Conservation (phyloP, 1,140 invertebrate genomes). For the Zaprionus ghesquierei region DNA sequence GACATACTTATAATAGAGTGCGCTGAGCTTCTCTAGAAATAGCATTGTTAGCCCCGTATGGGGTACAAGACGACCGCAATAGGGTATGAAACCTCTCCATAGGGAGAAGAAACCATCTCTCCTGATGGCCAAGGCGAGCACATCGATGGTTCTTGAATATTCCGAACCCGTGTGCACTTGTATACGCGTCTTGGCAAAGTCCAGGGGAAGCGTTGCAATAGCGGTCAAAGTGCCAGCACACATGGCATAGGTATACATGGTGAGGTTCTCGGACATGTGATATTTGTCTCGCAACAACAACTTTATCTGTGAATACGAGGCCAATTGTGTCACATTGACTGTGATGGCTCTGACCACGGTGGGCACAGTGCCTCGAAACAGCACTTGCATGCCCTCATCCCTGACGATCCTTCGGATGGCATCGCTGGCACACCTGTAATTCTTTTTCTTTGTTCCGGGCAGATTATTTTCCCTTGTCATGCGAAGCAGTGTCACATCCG, state of each 20-base stretch:
- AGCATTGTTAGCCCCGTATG: constrained; percentile 58
- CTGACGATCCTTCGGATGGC: constrained; percentile 87
- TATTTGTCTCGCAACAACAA: background rate
- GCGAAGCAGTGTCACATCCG: constrained; percentile 88
- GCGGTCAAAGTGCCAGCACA: constrained; percentile 98
- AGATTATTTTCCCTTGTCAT: constrained; percentile 91
- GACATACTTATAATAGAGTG: too few species aligned
- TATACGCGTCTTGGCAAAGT: constrained; percentile 97
- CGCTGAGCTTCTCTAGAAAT: constrained; percentile 58
- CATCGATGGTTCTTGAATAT: constrained; percentile 49
- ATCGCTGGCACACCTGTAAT: constrained; percentile 90
- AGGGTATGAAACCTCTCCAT: constrained; percentile 67
- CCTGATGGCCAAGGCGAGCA: constrained; percentile 22
- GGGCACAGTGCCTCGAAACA: constrained; percentile 88
- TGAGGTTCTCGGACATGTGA: constrained; percentile 91
- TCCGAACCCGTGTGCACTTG: constrained; percentile 45
- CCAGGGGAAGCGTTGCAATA: constrained; percentile 97
- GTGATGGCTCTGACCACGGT: constrained; percentile 86
- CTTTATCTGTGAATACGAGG: constrained; percentile 85
- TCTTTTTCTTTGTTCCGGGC: constrained; percentile 86
- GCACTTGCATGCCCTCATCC: constrained; percentile 88
- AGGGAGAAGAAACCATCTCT: constrained; percentile 43
- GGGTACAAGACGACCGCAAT: constrained; percentile 48
- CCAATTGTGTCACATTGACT: constrained; percentile 91
- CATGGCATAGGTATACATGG: constrained; percentile 96